A percentile compares a stretch with the other conserved stretches of the same genome.
Evolutionary conservation across 2,797 vertebrate species (phyloP).

Genomic region (Helostoma temminkii): DNA sequence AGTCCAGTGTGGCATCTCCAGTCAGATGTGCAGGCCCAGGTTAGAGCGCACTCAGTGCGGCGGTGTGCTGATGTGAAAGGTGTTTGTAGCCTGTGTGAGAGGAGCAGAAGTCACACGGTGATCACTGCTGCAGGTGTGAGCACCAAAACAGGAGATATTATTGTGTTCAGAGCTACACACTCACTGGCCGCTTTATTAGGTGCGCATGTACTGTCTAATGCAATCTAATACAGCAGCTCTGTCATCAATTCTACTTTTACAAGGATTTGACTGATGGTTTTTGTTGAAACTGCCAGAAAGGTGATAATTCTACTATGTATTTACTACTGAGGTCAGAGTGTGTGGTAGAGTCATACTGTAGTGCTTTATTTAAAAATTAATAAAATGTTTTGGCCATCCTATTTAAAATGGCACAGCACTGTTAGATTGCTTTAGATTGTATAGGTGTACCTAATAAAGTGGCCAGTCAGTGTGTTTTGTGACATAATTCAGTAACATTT

Average conservation of each 20-base stretch:
- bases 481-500: background rate
- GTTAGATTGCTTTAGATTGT: background rate
- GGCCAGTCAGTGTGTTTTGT: background rate
- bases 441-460: conserved; percentile 1
- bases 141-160: background rate
- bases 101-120: conserved; percentile 19
- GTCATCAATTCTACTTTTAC: no score
- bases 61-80: conserved; percentile 35
- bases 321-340: no score
- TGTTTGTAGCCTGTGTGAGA: conserved; percentile 28
- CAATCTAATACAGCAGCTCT: no score
- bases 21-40: conserved; percentile 77
- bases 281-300: no score
- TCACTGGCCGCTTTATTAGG: no score
- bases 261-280: no score
- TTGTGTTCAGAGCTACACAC: background rate
- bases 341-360: no score
- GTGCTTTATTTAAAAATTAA: no score
- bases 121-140: conserved; percentile 27
- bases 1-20: conserved; percentile 61
- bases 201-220: no score
- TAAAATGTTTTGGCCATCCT: no score
- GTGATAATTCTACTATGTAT: no score
- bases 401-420: no score
- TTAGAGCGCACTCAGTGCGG: conserved; percentile 64